Evolutionary conservation across 2,113 vertebrate genomes (phyloP).

Genomic region (Myrmecophaga tridactyla): DNA sequence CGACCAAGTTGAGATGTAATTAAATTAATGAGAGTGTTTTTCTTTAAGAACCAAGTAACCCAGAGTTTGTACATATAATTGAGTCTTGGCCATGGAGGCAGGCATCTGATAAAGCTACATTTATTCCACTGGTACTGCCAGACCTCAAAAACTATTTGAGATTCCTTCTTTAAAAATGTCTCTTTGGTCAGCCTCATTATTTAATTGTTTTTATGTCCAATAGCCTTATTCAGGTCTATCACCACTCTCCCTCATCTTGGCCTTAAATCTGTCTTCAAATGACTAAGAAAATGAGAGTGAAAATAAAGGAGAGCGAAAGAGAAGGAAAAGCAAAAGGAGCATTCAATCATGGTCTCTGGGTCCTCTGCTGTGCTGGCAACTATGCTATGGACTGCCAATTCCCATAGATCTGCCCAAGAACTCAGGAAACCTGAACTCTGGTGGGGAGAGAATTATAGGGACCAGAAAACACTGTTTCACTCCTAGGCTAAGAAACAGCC

Average conservation of each 20-base stretch:
- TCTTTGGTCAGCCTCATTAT: slow-evolving; percentile 41
- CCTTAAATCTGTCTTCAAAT: background rate
- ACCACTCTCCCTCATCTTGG: background rate
- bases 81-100: background rate
- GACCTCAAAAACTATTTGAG: slow-evolving; percentile 1
- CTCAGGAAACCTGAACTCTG: background rate
- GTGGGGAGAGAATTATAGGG: background rate
- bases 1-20: background rate
- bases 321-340: background rate
- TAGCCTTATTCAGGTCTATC: background rate
- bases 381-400: background rate
- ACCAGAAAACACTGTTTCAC: background rate
- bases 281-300: background rate
- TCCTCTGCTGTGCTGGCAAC: background rate
- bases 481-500: background rate
- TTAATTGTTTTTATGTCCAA: background rate
- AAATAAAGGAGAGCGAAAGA: background rate
- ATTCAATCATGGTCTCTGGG: background rate
- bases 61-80: background rate
- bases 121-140: background rate
- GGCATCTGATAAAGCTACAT: background rate
- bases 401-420: background rate
- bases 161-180: slow-evolving; percentile 32
- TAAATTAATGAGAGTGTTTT: background rate
- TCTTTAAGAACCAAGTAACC: slow-evolving; percentile 20